phyloP scores from a whole-genome alignment of 2,888 invertebrate genomes.

The Ichneumoninae sp. region DNA sequence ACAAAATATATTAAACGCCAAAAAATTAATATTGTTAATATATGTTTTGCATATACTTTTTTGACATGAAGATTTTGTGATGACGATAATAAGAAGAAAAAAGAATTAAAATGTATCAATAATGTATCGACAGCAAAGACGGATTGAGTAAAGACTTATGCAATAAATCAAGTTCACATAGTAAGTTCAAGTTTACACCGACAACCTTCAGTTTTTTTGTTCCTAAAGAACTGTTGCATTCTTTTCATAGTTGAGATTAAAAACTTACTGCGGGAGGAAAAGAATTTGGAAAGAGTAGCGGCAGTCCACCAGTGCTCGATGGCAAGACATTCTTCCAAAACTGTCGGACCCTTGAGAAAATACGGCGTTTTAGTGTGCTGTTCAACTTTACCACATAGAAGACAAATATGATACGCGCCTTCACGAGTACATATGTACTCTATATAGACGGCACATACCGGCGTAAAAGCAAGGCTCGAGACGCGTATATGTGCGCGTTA shows the following conservation, averaged over 20 bases:
- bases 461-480: conserved; percentile 13
- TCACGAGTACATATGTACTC: conserved; percentile 5
- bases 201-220: not conserved
- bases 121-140: not conserved
- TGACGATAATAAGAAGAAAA: not conserved
- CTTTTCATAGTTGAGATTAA: not conserved
- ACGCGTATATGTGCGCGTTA: conserved; percentile 20
- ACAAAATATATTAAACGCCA: not conserved
- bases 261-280: not conserved
- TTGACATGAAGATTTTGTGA: not conserved
- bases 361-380: conserved; percentile 6
- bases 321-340: not conserved
- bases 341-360: conserved; percentile 12
- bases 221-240: not conserved
- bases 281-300: conserved; percentile 1
- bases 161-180: not conserved
- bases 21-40: not conserved
- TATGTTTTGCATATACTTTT: not conserved
- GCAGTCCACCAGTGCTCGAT: not conserved
- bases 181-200: not conserved
- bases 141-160: not conserved
- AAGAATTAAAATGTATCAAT: not conserved
- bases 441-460: not conserved
- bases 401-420: not conserved
- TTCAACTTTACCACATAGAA: not conserved